Base-by-base conservation (phyloP, 2,797 vertebrate species). In the Sebastes cheni region DNA sequence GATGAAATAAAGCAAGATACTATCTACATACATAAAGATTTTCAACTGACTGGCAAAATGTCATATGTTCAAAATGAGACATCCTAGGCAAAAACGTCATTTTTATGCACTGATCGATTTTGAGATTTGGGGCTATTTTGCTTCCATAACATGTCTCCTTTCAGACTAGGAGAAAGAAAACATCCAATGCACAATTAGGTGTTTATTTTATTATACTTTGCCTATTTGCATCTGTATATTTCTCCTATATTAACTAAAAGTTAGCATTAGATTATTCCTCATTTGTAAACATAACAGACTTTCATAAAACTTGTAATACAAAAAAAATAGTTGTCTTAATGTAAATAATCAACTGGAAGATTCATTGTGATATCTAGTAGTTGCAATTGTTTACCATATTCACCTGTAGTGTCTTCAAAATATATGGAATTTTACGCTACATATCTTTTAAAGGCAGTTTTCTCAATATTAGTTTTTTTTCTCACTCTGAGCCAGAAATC, bases 1-100 rank as follows among this genome's bases (percentile, higher is more conserved):
- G 20, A 52, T 52, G 18, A 20, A 52, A 52, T 46, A 0, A 46
- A 46, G 16, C 46, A 50, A 50, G 46, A 50, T 50, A 50, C 18
- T 50, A 20, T 20, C 18, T 50, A 0, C 46, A 50, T 50, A 50
- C 46, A 50, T 50, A 50, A 50, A 50, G 18, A 50, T 50, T 20
- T 50, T 20, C 18, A 50, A 50, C 46, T 8, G 46, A 20, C 2
- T 50, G 46, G 8, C 46, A 50, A 50, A 50, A 20, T 50, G 18
- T 3, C 46, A 54, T 22, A 54, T 54, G 10, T 2, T 22, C 8
- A 54, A 54, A n/a, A 0, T 54, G 52, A 54, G 52, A 54, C 52
- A 54, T 0, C 7, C 9, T 0, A 10, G 10, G 52, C 52, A 22
- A 54, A 22, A 54, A 22, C 52, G 2, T 54, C 0, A 11, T 54